These are phyloP conservation scores for Oasisia sp. DNA, from an alignment of 2,888 invertebrate species.

Conservation along the genomic window DNA sequence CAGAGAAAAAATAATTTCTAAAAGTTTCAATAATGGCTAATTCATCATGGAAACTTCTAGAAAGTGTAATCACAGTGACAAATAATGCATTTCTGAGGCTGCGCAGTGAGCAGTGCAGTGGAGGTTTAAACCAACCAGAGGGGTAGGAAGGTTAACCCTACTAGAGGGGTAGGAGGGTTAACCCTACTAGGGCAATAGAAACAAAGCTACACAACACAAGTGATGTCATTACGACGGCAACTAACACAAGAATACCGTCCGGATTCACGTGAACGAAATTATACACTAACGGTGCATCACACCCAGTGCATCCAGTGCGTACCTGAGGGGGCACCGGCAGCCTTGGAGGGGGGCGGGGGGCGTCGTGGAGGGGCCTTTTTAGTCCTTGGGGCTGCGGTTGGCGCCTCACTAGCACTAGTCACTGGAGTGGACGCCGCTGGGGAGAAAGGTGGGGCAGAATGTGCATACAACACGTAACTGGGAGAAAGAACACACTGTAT, in stretches of 20 bases:
- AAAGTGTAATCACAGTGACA: not conserved
- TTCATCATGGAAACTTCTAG: not conserved
- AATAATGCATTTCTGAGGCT: not conserved
- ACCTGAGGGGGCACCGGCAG: not conserved
- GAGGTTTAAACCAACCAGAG: no score
- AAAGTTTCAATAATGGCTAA: no score
- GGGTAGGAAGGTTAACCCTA: not conserved
- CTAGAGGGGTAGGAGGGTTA: not conserved
- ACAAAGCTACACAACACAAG: not conserved
- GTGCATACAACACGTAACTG: not conserved
- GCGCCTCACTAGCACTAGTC: not conserved
- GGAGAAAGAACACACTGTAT: not conserved
- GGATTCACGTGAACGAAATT: not conserved
- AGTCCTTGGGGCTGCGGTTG: not conserved
- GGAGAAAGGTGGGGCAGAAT: not conserved
- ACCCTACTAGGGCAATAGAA: not conserved
- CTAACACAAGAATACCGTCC: not conserved
- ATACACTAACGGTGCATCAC: not conserved
- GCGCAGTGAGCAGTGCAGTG: not conserved
- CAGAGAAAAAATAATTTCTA: no score
- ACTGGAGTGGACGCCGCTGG: not conserved
- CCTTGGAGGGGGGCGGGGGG: not conserved
- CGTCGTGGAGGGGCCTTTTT: not conserved
- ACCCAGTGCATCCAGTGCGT: not conserved
- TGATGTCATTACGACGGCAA: not conserved